phyloP scores from a whole-genome alignment of 1,140 invertebrate genomes.

The Drosophila fuyamai region DNA sequence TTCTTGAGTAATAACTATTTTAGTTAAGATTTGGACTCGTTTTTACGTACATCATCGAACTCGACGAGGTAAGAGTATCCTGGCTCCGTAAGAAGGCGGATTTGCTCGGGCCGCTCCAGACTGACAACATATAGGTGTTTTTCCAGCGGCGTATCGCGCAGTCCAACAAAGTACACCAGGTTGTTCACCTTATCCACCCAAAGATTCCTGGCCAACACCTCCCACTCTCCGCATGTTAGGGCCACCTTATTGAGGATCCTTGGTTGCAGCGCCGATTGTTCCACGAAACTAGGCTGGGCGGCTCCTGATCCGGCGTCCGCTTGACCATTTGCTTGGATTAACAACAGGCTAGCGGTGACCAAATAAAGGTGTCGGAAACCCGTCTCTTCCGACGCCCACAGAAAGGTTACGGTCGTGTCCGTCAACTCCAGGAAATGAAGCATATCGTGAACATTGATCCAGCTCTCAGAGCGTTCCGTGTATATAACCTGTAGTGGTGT shows the following conservation, averaged over 20 bases:
- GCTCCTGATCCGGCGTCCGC: conserved; percentile 41
- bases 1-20: neutral
- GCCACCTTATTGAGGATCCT: conserved; percentile 85
- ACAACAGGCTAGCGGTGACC: conserved; percentile 85
- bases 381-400: conserved; percentile 96
- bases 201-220: conserved; percentile 90
- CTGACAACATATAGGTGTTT: conserved; percentile 94
- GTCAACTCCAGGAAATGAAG: conserved; percentile 91
- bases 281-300: conserved; percentile 66
- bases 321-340: conserved; percentile 66
- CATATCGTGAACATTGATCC: conserved; percentile 97
- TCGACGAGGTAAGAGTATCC: conserved; percentile 92
- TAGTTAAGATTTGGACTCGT: neutral
- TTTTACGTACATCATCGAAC: conserved; percentile 89
- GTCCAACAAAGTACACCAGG: conserved; percentile 92
- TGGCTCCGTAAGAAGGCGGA: conserved; percentile 89
- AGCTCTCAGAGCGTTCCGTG: conserved; percentile 90
- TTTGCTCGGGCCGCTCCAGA: conserved; percentile 88
- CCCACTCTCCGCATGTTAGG: conserved; percentile 93
- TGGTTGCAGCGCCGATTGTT: conserved; percentile 66
- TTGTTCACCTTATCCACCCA: conserved; percentile 91
- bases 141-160: conserved; percentile 92
- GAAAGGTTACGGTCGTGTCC: conserved; percentile 88
- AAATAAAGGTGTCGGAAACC: conserved; percentile 96
- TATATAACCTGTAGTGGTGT: conserved; percentile 87